Evolutionary conservation across 2,797 vertebrate species (phyloP).

Genomic region (Sarcophilus harrisii): DNA sequence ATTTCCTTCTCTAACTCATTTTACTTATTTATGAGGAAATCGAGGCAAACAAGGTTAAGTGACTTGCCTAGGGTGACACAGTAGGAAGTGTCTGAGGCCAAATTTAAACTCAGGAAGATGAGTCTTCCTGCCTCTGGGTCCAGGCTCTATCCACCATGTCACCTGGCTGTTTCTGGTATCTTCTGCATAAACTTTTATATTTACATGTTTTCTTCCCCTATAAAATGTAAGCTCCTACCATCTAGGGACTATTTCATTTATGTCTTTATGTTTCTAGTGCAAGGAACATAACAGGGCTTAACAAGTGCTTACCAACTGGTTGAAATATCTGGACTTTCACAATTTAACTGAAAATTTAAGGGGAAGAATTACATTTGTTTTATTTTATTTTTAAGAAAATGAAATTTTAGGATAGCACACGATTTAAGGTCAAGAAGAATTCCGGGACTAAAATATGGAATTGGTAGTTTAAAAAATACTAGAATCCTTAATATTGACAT

Average conservation of each 20-base stretch:
- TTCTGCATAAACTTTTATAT: not conserved
- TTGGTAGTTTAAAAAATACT: not conserved
- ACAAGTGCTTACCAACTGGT: not conserved
- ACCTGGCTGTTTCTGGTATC: not conserved
- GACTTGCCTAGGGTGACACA: not conserved
- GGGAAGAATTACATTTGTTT: conserved; percentile 27
- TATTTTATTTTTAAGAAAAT: conserved; percentile 1
- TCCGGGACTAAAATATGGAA: not conserved
- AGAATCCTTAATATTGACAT: not conserved
- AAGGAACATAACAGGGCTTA: not conserved
- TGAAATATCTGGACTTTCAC: not conserved
- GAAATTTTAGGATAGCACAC: not conserved
- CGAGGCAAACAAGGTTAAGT: not conserved
- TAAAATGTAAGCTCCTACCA: not conserved
- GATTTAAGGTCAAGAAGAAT: not conserved
- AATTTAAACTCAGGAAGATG: not conserved
- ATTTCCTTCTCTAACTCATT: not conserved
- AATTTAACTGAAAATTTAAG: not conserved
- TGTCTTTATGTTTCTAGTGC: not conserved
- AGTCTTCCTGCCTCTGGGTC: not conserved
- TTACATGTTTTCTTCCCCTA: not conserved
- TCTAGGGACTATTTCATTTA: not conserved
- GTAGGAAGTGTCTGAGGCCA: not conserved
- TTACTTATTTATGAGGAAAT: not conserved
- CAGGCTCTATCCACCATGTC: not conserved